Base-by-base conservation (phyloP, 2,797 vertebrate species). In the Gymnothorax reevesii region DNA sequence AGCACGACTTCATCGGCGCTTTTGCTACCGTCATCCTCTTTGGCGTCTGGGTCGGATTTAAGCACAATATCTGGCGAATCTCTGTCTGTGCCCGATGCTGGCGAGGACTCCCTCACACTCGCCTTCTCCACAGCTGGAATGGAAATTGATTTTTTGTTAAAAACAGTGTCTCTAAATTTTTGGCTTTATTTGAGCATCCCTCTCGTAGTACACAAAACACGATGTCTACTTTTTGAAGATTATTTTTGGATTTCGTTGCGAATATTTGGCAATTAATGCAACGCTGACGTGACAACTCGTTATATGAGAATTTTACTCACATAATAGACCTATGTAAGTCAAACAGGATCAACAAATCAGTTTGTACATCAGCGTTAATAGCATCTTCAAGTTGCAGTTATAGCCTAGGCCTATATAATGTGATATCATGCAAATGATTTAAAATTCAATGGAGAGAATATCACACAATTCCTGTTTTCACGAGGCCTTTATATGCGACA, bases 11-110 rank as follows among this genome's bases (percentile, higher is more conserved):
- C 96, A 88, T 96, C 96, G 83, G 95, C 94, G 91, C 96, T 96
- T 90, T 97, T 95, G 84, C 97, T 97, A 64, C 97, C 96, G 89
- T 98, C 98, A 66, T 96, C 96, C 83, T 97, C 97, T 93, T 97
- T 97, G 90, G 88, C 91, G 85, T 97, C 97, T 10, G 94, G 93
- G 83, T 97, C 97, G 4, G 94, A 93, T 94, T 96, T 97, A 79
- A 95, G 96, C 52, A 94, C 95, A 60, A 93, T 94, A 87, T 97
- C 96, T 0, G 97, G 97, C 4, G 97, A 97, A 92, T 97, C 97
- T 33, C 97, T 94, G 87, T 97, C 97, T 0, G 95, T 96, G 75
- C 93, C 95, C 27, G 96, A 96, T 85, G 95, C 94, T 0, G 97
- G 97, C 0, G 97, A 97, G 7, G 96, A 93, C 88, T 96, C 96